These are phyloP conservation scores for Lordiphosa andalusiaca DNA, from an alignment of 2,888 invertebrate species.

Conservation along the genomic window DNA sequence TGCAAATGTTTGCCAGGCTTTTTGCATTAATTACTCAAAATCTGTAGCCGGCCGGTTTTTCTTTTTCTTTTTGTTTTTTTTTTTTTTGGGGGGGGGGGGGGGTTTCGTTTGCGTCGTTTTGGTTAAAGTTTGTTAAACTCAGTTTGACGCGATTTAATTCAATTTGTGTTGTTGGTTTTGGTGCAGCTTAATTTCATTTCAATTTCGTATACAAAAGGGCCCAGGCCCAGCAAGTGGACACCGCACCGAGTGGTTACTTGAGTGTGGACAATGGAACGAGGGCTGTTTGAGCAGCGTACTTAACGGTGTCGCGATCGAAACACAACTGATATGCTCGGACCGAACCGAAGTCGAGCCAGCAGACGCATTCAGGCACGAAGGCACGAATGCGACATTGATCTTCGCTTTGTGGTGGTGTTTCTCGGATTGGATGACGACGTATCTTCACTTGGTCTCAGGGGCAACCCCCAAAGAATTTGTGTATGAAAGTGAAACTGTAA, in stretches of 20 bases:
- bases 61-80: too few relatives aligned
- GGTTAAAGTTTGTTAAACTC: slow-evolving; percentile 28
- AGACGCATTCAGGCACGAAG: slow-evolving; percentile 15
- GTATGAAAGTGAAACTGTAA: too few relatives aligned
- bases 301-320: slow-evolving; percentile 71
- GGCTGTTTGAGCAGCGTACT: slow-evolving; percentile 39
- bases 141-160: slow-evolving; percentile 66
- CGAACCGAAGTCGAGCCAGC: slow-evolving; percentile 31
- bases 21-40: slow-evolving; percentile 25
- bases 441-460: too few relatives aligned
- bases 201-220: too few relatives aligned
- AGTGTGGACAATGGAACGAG: slow-evolving; percentile 14
- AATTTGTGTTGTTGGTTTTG: slow-evolving; percentile 63
- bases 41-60: neutral
- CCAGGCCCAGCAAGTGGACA: too few relatives aligned
- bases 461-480: too few relatives aligned
- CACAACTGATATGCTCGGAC: slow-evolving; percentile 69
- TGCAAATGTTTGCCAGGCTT: slow-evolving; percentile 32
- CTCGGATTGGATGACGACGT: too few relatives aligned
- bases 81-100: too few relatives aligned
- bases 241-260: too few relatives aligned
- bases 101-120: neutral
- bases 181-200: slow-evolving; percentile 69
- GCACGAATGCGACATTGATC: slow-evolving; percentile 4
- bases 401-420: too few relatives aligned